phyloP scores from a whole-genome alignment of 2,113 vertebrate species.

The Hyperoodon ampullatus region DNA sequence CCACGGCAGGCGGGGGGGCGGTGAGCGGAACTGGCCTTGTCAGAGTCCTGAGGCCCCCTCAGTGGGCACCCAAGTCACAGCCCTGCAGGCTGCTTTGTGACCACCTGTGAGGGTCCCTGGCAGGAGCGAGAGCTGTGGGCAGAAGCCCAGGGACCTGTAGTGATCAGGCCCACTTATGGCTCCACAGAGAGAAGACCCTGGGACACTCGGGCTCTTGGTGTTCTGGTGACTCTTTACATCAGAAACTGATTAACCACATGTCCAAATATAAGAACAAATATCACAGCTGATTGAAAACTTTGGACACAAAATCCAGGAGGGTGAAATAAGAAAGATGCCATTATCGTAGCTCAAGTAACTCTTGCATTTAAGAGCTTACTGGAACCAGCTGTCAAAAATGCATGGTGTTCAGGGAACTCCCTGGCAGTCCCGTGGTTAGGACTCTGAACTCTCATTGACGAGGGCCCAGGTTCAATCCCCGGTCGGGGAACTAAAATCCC shows the following conservation, averaged over 20 bases:
- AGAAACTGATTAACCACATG: not conserved
- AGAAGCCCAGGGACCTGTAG: not conserved
- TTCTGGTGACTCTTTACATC: not conserved
- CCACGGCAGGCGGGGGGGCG: accelerated
- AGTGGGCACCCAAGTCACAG: not conserved
- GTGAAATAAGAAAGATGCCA: not conserved
- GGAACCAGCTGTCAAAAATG: not conserved
- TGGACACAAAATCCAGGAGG: not conserved
- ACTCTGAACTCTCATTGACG: not conserved
- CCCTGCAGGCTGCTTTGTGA: not conserved
- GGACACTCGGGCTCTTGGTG: not conserved
- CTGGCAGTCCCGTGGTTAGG: not conserved
- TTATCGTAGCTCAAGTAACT: not conserved
- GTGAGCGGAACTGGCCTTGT: accelerated
- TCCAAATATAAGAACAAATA: not conserved
- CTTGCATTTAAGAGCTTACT: not conserved
- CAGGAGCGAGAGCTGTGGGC: not conserved
- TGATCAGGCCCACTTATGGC: not conserved
- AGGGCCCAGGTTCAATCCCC: not conserved
- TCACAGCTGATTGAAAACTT: not conserved
- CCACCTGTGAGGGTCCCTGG: not conserved
- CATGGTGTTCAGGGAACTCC: not conserved
- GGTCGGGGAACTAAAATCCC: not conserved
- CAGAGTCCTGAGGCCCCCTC: not conserved
- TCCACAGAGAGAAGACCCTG: not conserved